These are phyloP conservation scores for Camponotus pennsylvanicus DNA, from an alignment of 1,140 invertebrate genomes.

Conservation along the genomic window DNA sequence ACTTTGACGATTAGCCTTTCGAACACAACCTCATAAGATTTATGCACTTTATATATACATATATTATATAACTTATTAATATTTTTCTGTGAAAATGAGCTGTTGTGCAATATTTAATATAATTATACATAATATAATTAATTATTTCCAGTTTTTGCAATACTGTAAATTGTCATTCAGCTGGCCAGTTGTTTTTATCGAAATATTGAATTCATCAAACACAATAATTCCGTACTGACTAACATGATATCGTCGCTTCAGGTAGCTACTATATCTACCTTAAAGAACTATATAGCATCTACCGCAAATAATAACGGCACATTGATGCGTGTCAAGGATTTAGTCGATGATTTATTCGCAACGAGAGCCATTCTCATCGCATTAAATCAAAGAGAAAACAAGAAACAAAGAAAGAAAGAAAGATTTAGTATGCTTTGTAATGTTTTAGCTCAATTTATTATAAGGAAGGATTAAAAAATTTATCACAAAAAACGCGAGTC, in stretches of 20 bases:
- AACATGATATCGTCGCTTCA: background rate
- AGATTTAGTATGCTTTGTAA: background rate
- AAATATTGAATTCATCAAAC: background rate
- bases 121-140: too few species aligned
- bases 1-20: too few species aligned
- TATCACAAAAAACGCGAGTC: background rate
- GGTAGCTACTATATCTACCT: background rate
- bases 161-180: too few species aligned
- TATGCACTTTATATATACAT: too few species aligned
- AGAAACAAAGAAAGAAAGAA: background rate
- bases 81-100: too few species aligned
- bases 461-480: background rate
- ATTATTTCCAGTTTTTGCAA: too few species aligned
- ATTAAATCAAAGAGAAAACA: background rate
- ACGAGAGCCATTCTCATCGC: background rate
- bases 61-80: too few species aligned
- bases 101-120: too few species aligned
- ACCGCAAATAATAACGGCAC: slow-evolving; percentile 63
- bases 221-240: background rate
- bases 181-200: too few species aligned
- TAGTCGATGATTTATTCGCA: background rate
- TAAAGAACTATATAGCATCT: slow-evolving; percentile 42
- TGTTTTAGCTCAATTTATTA: background rate
- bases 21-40: too few species aligned
- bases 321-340: slow-evolving; percentile 70